A percentile compares a stretch with the other conserved stretches of the same genome.
These are phyloP conservation scores for Mesitornis unicolor DNA, from an alignment of 2,113 vertebrate genomes.

Conservation along the genomic window DNA sequence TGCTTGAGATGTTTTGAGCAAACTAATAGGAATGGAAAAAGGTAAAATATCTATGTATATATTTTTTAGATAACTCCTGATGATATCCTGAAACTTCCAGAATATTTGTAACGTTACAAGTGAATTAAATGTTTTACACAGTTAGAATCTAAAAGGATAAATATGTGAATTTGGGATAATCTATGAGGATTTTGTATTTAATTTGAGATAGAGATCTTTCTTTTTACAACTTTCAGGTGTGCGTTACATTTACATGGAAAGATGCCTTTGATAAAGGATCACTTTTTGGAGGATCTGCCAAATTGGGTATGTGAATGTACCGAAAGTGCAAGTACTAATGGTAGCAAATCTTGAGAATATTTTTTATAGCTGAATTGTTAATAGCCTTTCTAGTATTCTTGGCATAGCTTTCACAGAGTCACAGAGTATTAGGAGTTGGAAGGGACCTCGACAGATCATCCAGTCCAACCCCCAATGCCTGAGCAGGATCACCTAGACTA, in stretches of 20 bases:
- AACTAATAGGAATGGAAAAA: background rate
- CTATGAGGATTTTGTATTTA: background rate
- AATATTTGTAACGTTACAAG: background rate
- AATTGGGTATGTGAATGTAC: constrained; percentile 83
- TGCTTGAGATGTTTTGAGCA: background rate
- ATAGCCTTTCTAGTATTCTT: background rate
- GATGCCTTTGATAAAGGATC: constrained; percentile 99
- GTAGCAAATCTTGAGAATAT: background rate
- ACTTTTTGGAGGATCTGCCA: constrained; percentile 94
- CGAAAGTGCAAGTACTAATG: background rate
- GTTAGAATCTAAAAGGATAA: background rate
- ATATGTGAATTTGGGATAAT: background rate
- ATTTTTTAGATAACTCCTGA: background rate
- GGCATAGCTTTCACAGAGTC: background rate
- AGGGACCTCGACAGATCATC: no score
- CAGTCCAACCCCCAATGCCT: no score
- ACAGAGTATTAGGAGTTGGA: no score
- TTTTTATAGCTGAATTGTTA: background rate
- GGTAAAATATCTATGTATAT: background rate
- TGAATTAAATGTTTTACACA: background rate
- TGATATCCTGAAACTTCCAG: background rate
- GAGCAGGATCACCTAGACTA: no score
- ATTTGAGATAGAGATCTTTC: background rate
- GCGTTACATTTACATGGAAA: constrained; percentile 97
- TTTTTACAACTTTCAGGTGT: constrained; percentile 78